Evolutionary conservation across 2,888 invertebrate species (phyloP).

Genomic region (Incurvaria masculella): DNA sequence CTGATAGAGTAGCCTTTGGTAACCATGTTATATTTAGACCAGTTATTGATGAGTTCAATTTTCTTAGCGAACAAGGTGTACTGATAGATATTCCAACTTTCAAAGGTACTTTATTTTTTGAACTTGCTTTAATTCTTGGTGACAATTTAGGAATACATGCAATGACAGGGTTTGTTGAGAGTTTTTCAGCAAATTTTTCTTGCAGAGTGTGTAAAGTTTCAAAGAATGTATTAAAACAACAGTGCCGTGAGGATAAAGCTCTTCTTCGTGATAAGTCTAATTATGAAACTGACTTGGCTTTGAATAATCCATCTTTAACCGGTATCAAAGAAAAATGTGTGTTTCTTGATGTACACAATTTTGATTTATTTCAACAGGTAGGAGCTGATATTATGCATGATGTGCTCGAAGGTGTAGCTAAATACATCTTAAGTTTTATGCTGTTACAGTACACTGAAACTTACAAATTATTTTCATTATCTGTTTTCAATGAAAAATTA

Average conservation of each 20-base stretch:
- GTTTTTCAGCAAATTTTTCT: constrained; percentile 11
- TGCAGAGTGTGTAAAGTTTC: constrained; percentile 5
- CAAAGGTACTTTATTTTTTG: constrained; percentile 10
- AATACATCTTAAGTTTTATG: constrained; percentile 11
- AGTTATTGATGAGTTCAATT: constrained; percentile 5
- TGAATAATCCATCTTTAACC: constrained; percentile 6
- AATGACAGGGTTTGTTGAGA: constrained; percentile 13
- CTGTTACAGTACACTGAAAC: constrained; percentile 1
- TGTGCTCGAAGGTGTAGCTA: constrained; percentile 17
- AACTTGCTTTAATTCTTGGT: constrained; percentile 11
- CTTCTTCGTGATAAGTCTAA: background rate
- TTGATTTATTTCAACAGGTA: constrained; percentile 16
- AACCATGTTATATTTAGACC: constrained; percentile 6
- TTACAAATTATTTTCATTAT: constrained; percentile 2
- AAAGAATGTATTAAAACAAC: constrained; percentile 4
- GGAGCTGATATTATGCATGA: constrained; percentile 20
- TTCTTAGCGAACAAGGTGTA: constrained; percentile 4
- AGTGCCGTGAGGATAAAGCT: constrained; percentile 3
- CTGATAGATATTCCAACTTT: constrained; percentile 1
- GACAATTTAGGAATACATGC: constrained; percentile 15
- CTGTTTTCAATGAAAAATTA: background rate
- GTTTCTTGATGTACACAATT: constrained; percentile 14
- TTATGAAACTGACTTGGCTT: background rate
- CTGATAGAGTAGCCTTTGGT: constrained; percentile 9
- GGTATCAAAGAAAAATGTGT: constrained; percentile 17